Evolutionary conservation across 2,113 vertebrate species (phyloP).

Genomic region (Channa maculata): DNA sequence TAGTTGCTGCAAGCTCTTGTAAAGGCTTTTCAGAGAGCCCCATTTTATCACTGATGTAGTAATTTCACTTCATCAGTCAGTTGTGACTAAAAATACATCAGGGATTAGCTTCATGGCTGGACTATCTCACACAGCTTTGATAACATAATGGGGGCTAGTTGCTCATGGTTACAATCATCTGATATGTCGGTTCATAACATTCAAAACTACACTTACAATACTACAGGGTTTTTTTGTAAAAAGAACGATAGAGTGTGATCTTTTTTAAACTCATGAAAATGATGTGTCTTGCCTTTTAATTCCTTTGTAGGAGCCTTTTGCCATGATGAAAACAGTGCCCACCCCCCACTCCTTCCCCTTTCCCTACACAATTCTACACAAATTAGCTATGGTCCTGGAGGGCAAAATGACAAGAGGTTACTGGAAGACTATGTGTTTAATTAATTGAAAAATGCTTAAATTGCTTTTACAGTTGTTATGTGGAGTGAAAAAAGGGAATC

Average conservation of each 20-base stretch:
- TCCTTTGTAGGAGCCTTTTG: constrained; percentile 79
- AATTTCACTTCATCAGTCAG: constrained; percentile 84
- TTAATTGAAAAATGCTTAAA: constrained; percentile 99
- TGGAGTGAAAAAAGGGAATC: constrained; percentile 88
- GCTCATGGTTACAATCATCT: constrained; percentile 77
- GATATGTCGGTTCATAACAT: constrained; percentile 73
- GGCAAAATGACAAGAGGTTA: constrained; percentile 99
- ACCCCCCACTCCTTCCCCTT: constrained; percentile 64
- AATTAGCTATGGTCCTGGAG: constrained; percentile 99
- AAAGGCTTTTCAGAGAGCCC: constrained; percentile 76
- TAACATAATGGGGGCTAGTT: constrained; percentile 80
- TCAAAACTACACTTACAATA: constrained; percentile 70
- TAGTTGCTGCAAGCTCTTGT: constrained; percentile 69
- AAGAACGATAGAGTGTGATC: constrained; percentile 67
- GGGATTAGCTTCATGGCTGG: constrained; percentile 81
- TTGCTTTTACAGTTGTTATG: constrained; percentile 99
- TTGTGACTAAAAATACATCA: constrained; percentile 85
- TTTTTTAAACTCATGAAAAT: constrained; percentile 72
- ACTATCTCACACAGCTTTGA: constrained; percentile 80
- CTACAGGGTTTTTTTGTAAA: constrained; percentile 60
- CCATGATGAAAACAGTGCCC: constrained; percentile 78
- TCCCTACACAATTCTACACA: constrained; percentile 92
- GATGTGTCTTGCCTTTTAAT: constrained; percentile 68
- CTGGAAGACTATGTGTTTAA: constrained; percentile 99
- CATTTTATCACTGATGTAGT: constrained; percentile 82